Base-by-base conservation (phyloP, 1,140 invertebrate genomes). In the Papilio polyxenes region DNA sequence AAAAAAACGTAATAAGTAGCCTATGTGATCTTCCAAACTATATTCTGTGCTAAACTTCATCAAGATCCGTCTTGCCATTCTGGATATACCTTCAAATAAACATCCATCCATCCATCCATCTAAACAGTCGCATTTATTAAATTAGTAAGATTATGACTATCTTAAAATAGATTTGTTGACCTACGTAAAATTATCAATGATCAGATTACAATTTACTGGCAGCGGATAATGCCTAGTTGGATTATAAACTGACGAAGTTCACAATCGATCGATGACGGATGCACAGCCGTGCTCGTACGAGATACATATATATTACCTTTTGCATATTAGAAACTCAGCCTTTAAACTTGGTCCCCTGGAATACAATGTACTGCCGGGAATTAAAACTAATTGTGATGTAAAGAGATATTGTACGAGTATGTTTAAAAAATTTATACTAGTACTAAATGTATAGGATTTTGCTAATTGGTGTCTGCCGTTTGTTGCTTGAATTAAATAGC, bases 271-370 rank as follows among this genome's bases (percentile, higher is more conserved):
- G 56, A 8, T 59, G 17, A 8, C 56, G n/a, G 65, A 15, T 72
- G 15, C 62, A 59, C 51, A 15, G 17, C 53, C 17, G 65, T 37
- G 56, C 11, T 72, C 62, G 10, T 65, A 65, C 62, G 65, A 37
- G 31, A 40, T 72, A 72, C 65, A 72, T 11, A 72, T 72, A 37
- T 72, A 72, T 72, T 72, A 31, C 65, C 11, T 11, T 69, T 69
- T 72, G 65, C 31, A 72, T 37, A 23, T 72, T 11, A 37, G 65
- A 31, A 72, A 72, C 65, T 40, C 31, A 15, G 65, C 31, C 65
- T 72, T 72, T 72, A 31, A 72, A 72, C 65, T 72, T 37, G 3
- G 31, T 72, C 31, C 31, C 13, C 31, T 72, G 65, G 65, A 72
- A 72, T 72, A 31, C 65, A 72, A 13, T 13, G 4, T 11, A 37